Base-by-base conservation (phyloP, 2,888 invertebrate species). In the Scaptomyza flava region DNA sequence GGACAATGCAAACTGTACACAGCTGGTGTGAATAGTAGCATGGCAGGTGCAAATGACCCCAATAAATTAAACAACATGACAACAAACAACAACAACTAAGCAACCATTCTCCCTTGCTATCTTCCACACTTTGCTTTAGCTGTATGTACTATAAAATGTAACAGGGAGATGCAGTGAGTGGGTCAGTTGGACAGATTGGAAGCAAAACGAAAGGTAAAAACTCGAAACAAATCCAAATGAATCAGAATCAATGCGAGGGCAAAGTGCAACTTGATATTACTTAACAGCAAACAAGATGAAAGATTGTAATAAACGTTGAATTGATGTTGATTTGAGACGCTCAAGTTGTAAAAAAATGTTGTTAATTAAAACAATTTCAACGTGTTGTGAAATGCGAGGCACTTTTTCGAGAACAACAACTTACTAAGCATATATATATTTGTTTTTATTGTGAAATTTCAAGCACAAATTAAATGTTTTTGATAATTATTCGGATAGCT, bases 1-100 rank as follows among this genome's bases (percentile, higher is more conserved):
- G 5, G 17, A 41, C 68, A 38, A 41, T 11, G 45, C 38, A 60
- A 53, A 59, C 51, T 63, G 65, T 73, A 38, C 63, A 63, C 61
- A n/a, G 61, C 59, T 64, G 67, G 78, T 77, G 69, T 69, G 64
- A 76, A 66, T 69, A 77, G 62, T 69, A 77, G 62, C 52, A 53
- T 48, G 68, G 57, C 58, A 69, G 68, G 74, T 65, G 66, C 72
- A 79, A 81, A 76, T 69, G 70, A 76, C 81, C 71, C 76, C 82
- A 73, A 87, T 82, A 84, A 84, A 84, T 87, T 79, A 84, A 79
- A 73, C 78, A 79, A 75, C 68, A 54, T 31, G 33, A 52, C 41
- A 42, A 57, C 54, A 31, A 31, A 30, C 38, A 41, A 5, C 33
- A 41, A 7, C 23, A 23, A 14, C 23, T 14, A 58, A 27, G 48